Evolutionary conservation across 2,888 invertebrate species (phyloP).

Genomic region (Lobophora halterata): DNA sequence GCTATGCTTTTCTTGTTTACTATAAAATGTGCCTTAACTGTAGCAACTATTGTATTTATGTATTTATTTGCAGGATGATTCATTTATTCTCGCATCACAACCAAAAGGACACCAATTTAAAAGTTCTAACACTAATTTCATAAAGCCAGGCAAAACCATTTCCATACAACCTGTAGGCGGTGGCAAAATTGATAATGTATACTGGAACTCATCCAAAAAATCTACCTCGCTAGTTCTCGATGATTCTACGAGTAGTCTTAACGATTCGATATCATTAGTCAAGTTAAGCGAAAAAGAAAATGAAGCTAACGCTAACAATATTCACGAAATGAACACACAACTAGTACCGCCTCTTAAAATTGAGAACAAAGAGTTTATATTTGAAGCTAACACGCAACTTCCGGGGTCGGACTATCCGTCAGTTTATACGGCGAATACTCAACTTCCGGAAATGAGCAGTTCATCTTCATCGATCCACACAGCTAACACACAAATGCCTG

Average conservation of each 20-base stretch:
- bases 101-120: slow-evolving; percentile 34
- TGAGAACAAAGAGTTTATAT: slow-evolving; percentile 44
- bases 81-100: slow-evolving; percentile 57
- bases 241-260: slow-evolving; percentile 41
- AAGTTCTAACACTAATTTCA: slow-evolving; percentile 47
- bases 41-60: too few relatives aligned
- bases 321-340: slow-evolving; percentile 34
- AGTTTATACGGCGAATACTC: slow-evolving; percentile 27
- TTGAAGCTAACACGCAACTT: slow-evolving; percentile 46
- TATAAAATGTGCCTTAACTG: too few relatives aligned
- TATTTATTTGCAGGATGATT: slow-evolving; percentile 74
- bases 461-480: too few relatives aligned
- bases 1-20: too few relatives aligned
- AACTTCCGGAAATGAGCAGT: slow-evolving; percentile 16
- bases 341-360: slow-evolving; percentile 29
- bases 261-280: slow-evolving; percentile 38
- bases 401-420: slow-evolving; percentile 4
- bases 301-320: slow-evolving; percentile 25
- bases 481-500: too few relatives aligned
- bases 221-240: slow-evolving; percentile 53
- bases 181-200: slow-evolving; percentile 56
- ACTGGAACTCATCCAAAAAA: slow-evolving; percentile 57
- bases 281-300: slow-evolving; percentile 31
- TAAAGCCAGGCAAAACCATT: slow-evolving; percentile 53
- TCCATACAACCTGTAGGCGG: slow-evolving; percentile 51